Conservation (phyloP, 2,888 invertebrate species). For the Exephanes ischioxanthus region DNA sequence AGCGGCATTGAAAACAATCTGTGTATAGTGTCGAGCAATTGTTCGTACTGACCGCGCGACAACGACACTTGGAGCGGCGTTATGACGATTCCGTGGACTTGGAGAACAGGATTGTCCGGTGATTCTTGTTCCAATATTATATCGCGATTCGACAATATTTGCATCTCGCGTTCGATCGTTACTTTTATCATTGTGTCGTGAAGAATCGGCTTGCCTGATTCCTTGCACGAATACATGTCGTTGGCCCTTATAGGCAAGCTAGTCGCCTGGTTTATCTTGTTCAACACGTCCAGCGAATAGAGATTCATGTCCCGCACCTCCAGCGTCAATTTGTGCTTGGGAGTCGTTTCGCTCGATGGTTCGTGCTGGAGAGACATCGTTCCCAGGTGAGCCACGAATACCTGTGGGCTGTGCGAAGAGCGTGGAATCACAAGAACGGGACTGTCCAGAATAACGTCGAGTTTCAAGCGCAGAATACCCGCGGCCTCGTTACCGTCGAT, state of each 20-base stretch:
- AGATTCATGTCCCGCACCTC: slow-evolving; percentile 95
- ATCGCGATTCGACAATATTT: slow-evolving; percentile 69
- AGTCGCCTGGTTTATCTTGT: slow-evolving; percentile 74
- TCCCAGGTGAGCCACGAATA: slow-evolving; percentile 96
- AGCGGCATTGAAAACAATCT: slow-evolving; percentile 81
- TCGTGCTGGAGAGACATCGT: slow-evolving; percentile 89
- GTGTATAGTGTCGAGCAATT: slow-evolving; percentile 91
- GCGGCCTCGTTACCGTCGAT: slow-evolving; percentile 84
- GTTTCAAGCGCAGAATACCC: slow-evolving; percentile 84
- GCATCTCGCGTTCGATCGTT: slow-evolving; percentile 86
- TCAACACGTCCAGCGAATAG: slow-evolving; percentile 90
- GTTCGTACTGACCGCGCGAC: slow-evolving; percentile 95
- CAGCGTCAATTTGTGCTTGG: slow-evolving; percentile 84
- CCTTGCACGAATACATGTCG: slow-evolving; percentile 91
- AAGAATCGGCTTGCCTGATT: slow-evolving; percentile 93
- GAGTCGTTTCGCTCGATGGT: slow-evolving; percentile 75
- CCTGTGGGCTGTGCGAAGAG: slow-evolving; percentile 91
- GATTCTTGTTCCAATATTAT: slow-evolving; percentile 68
- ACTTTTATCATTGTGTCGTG: slow-evolving; percentile 95
- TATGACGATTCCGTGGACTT: slow-evolving; percentile 90
- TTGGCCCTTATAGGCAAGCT: slow-evolving; percentile 87
- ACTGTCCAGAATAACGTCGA: slow-evolving; percentile 94
- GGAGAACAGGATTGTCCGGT: slow-evolving; percentile 76
- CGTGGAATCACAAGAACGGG: slow-evolving; percentile 96
- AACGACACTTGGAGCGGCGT: slow-evolving; percentile 94